Conservation (phyloP, 2,888 invertebrate genomes). For the Herminia tarsipennalis region DNA sequence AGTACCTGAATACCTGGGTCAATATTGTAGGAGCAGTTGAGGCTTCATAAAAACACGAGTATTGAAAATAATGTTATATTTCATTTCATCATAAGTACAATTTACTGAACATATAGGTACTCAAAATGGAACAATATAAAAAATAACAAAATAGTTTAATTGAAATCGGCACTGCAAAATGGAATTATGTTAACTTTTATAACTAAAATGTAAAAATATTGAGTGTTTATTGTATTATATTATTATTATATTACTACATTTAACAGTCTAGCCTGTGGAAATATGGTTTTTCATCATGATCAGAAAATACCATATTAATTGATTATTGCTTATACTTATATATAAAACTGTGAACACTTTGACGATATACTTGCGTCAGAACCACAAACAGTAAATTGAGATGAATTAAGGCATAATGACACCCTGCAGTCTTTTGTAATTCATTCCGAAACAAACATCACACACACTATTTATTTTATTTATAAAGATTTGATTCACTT, state of each 20-base stretch:
- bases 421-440: constrained; percentile 58
- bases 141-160: constrained; percentile 61
- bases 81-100: constrained; percentile 75
- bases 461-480: constrained; percentile 24
- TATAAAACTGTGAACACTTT: constrained; percentile 35
- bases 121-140: constrained; percentile 65
- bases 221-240: constrained; percentile 36
- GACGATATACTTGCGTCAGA: constrained; percentile 28
- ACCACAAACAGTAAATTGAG: constrained; percentile 35
- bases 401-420: constrained; percentile 47
- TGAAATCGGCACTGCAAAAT: constrained; percentile 34
- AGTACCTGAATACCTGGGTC: too few relatives aligned
- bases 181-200: constrained; percentile 27
- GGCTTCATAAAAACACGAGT: constrained; percentile 50
- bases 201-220: constrained; percentile 42
- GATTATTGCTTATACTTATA: constrained; percentile 36
- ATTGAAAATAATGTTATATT: constrained; percentile 78
- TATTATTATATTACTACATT: constrained; percentile 35
- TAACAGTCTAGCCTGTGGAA: constrained; percentile 34
- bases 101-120: constrained; percentile 60
- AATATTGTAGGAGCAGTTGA: too few relatives aligned
- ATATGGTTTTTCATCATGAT: constrained; percentile 23
- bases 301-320: constrained; percentile 26
- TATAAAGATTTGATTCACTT: constrained; percentile 26
- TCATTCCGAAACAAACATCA: constrained; percentile 36